A percentile compares a stretch with the other conserved stretches of the same genome.
These are phyloP conservation scores for Zophobas morio DNA, from an alignment of 1,140 invertebrate genomes.

Conservation along the genomic window DNA sequence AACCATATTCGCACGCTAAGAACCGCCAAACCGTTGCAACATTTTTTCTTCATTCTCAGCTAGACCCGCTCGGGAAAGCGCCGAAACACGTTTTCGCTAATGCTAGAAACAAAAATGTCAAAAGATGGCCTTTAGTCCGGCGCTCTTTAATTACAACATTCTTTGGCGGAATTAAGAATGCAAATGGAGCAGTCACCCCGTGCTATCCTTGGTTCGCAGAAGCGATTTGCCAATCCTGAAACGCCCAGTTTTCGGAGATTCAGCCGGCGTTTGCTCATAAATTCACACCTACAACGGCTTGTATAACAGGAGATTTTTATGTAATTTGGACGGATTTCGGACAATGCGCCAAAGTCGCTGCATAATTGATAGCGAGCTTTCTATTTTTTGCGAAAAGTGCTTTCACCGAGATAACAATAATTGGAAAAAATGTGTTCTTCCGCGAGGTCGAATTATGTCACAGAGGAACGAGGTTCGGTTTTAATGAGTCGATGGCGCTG, in stretches of 20 bases:
- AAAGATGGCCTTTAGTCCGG: constrained; percentile 5
- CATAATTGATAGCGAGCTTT: constrained; percentile 3
- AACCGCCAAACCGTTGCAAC: too few species aligned
- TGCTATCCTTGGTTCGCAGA: background rate
- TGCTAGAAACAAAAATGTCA: constrained; percentile 1
- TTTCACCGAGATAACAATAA: too few species aligned
- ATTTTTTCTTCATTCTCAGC: too few species aligned
- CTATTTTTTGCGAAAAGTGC: background rate
- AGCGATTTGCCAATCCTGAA: background rate
- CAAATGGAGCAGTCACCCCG: constrained; percentile 2
- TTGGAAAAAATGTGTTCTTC: too few species aligned
- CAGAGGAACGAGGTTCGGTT: too few species aligned
- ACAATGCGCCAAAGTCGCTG: background rate
- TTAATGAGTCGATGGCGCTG: too few species aligned
- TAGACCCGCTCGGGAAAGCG: too few species aligned
- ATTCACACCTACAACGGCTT: constrained; percentile 10
- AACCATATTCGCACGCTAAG: too few species aligned
- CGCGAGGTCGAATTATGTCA: too few species aligned
- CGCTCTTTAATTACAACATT: constrained; percentile 11
- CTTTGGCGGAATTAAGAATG: background rate
- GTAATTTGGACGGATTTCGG: background rate
- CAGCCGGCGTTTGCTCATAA: background rate
- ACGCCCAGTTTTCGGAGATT: too few species aligned
- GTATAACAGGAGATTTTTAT: background rate
- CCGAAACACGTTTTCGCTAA: background rate